Base-by-base conservation (phyloP, 2,888 invertebrate species). In the Smittia aterrima region DNA sequence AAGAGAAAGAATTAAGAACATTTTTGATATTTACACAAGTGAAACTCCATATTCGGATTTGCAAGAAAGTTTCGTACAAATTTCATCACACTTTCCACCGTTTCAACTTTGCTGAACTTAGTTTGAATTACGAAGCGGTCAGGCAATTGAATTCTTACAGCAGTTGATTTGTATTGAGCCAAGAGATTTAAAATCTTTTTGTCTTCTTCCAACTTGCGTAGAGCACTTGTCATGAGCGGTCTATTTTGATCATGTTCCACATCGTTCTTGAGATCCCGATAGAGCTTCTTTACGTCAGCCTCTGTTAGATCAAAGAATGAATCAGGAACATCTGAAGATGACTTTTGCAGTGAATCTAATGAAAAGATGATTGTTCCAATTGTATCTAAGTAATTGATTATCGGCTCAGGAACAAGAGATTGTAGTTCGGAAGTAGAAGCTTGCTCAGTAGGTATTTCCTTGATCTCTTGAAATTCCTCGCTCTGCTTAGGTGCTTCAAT, bases 291-390 rank as follows among this genome's bases (percentile, higher is more conserved):
- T 0, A 94, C 89, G 85, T 97, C 97, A 75, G 90, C 88, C 58
- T 93, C 86, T 1, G 93, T 93, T 54, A 96, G 82, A 76, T 95
- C 92, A 81, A 92, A 97, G 82, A 96, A 97, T 68, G 92, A 92
- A 82, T 96, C 95, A 0, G 92, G 90, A 41, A 91, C 82, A 74
- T 94, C 92, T 70, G 91, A 90, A 13, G 82, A 80, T 18, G 87
- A 85, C 41, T 88, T 86, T 79, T 87, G 87, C 27, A 87, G 84
- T n/a, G 84, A 83, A 79, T 86, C 86, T 68, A 87, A 80, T 76
- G 88, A 88, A 80, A 91, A 95, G 22, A 90, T 83, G 77, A 94
- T 84, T 1, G 93, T 93, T 81, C 90, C 90, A 76, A 92, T 87
- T 75, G 87, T 86, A 64, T 92, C 91, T 79, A 91, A 80, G 92